phyloP scores from a whole-genome alignment of 2,888 invertebrate genomes.

The Drosophila picticornis region DNA sequence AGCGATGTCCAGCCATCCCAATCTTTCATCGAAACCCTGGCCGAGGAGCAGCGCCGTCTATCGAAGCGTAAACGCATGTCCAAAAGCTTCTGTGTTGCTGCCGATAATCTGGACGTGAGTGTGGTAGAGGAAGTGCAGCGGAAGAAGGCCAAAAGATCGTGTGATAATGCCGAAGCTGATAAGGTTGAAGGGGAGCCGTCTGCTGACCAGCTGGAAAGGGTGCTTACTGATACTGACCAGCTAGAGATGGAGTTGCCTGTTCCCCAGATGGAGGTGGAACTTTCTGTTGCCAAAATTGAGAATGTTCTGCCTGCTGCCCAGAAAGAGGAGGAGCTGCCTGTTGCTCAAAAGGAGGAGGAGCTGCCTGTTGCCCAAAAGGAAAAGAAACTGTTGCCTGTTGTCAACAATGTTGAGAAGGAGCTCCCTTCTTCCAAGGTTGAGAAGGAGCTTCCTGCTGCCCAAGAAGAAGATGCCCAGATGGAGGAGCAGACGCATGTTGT shows the following conservation, averaged over 20 bases:
- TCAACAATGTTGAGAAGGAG: not conserved
- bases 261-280: not conserved
- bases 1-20: constrained; percentile 73
- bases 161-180: not conserved
- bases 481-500: not conserved
- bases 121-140: constrained; percentile 23
- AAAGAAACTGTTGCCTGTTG: not conserved
- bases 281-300: not conserved
- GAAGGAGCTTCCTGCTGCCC: not conserved
- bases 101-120: constrained; percentile 29
- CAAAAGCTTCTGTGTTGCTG: constrained; percentile 74
- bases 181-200: not conserved
- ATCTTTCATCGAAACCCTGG: constrained; percentile 78
- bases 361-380: not conserved
- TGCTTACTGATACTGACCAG: not conserved
- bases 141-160: constrained; percentile 25
- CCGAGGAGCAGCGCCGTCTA: constrained; percentile 32
- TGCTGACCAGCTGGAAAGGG: not conserved
- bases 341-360: not conserved
- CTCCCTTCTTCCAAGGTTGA: not conserved
- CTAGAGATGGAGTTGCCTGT: not conserved
- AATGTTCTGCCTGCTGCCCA: not conserved
- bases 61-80: constrained; percentile 74
- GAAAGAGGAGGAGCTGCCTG: not conserved
- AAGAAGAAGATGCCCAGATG: not conserved